phyloP scores from a whole-genome alignment of 2,888 invertebrate species.

The Chymomyza fuscimana region DNA sequence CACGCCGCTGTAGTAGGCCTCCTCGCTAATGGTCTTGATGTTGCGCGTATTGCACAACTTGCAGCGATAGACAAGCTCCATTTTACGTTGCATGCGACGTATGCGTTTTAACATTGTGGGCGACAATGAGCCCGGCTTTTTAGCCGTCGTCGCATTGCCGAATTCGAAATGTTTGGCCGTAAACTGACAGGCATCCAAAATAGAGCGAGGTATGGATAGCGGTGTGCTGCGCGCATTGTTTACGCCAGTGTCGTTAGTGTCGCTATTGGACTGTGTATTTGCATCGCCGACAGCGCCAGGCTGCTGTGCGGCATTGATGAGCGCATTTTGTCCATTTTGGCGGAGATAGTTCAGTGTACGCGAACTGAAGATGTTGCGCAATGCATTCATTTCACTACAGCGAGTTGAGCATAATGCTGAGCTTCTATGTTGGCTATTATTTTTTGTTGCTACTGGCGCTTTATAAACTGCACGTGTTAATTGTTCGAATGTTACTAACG shows the following conservation, averaged over 20 bases:
- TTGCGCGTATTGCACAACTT: slow-evolving; percentile 77
- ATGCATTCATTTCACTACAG: slow-evolving; percentile 72
- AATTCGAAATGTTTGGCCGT: slow-evolving; percentile 61
- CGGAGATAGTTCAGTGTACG: slow-evolving; percentile 70
- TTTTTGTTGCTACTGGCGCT: not conserved
- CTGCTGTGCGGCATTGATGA: slow-evolving; percentile 70
- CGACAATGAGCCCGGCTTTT: slow-evolving; percentile 61
- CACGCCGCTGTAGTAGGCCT: slow-evolving; percentile 74
- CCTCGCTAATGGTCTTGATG: slow-evolving; percentile 75
- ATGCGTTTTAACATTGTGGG: slow-evolving; percentile 70
- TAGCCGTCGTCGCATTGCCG: slow-evolving; percentile 15
- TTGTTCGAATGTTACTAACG: slow-evolving; percentile 26
- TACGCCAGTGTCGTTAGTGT: slow-evolving; percentile 19
- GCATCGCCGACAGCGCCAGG: slow-evolving; percentile 16
- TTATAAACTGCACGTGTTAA: slow-evolving; percentile 26
- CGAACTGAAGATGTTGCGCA: slow-evolving; percentile 75
- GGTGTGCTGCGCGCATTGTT: slow-evolving; percentile 48
- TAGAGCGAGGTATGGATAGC: slow-evolving; percentile 68
- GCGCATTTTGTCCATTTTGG: slow-evolving; percentile 76
- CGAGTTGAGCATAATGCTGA: slow-evolving; percentile 27
- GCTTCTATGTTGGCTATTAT: slow-evolving; percentile 2
- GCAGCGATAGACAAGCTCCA: slow-evolving; percentile 76
- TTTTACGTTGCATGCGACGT: slow-evolving; percentile 71
- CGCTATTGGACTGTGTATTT: not conserved
- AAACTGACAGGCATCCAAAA: slow-evolving; percentile 70